Conservation (phyloP, 2,888 invertebrate species). For the Cephus pulcher region DNA sequence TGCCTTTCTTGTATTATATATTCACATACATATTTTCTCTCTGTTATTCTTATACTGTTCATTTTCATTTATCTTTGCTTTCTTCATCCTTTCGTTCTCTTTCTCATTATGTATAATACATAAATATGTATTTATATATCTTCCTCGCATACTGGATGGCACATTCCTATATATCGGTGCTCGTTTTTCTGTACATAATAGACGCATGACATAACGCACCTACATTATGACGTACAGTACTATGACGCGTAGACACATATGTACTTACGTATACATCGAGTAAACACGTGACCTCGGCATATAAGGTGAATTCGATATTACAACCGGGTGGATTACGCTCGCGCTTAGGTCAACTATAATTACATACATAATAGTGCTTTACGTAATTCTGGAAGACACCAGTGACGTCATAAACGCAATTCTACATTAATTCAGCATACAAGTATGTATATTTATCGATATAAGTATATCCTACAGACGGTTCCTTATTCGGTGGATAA, state of each 20-base stretch:
- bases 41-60: constrained; percentile 17
- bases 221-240: neutral
- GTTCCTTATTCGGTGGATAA: neutral
- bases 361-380: neutral
- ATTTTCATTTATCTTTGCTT: constrained; percentile 21
- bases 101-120: neutral
- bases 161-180: constrained; percentile 50
- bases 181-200: constrained; percentile 23
- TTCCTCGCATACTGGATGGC: constrained; percentile 51
- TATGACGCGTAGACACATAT: neutral
- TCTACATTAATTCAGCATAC: neutral
- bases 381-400: neutral
- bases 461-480: neutral
- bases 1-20: constrained; percentile 45
- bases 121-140: constrained; percentile 19
- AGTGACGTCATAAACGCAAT: neutral
- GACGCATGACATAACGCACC: neutral
- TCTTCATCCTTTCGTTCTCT: constrained; percentile 23
- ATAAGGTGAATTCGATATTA: neutral
- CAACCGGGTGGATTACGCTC: neutral
- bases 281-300: neutral
- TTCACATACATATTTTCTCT: constrained; percentile 39
- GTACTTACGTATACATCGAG: neutral
- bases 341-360: neutral
- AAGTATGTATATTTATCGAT: neutral